phyloP scores from a whole-genome alignment of 1,140 invertebrate genomes.

The Phymorhynchus buccinoides region DNA sequence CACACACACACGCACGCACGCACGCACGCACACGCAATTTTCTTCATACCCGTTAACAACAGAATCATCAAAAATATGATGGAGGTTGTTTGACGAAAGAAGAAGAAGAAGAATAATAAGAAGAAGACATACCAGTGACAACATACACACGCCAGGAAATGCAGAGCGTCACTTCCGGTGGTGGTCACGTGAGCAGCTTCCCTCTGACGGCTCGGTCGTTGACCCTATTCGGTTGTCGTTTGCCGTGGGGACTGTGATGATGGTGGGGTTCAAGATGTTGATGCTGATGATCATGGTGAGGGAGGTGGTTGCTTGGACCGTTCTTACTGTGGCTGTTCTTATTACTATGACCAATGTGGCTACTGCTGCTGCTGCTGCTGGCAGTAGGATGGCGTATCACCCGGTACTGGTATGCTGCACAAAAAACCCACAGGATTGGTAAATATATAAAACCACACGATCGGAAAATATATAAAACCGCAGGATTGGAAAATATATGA shows the following conservation, averaged over 20 bases:
- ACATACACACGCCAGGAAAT: not conserved
- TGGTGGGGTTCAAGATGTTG: too few relatives aligned
- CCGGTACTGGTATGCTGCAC: conserved; percentile 28
- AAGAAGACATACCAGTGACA: not conserved
- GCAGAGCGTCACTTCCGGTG: not conserved
- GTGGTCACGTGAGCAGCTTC: conserved; percentile 15
- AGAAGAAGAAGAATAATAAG: too few relatives aligned
- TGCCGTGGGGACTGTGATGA: too few relatives aligned
- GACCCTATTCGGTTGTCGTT: not conserved
- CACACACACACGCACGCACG: conserved; percentile 15
- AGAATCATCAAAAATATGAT: too few relatives aligned
- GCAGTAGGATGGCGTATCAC: conserved; percentile 13
- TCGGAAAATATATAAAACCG: too few relatives aligned
- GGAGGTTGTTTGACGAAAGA: too few relatives aligned
- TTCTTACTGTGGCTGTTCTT: not conserved
- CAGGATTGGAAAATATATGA: too few relatives aligned
- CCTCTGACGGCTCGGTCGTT: not conserved
- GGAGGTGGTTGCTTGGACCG: too few relatives aligned
- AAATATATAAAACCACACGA: not conserved
- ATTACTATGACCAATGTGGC: not conserved
- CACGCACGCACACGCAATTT: not conserved
- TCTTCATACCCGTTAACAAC: not conserved
- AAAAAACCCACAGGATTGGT: not conserved
- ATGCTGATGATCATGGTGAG: too few relatives aligned
- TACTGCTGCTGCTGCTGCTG: not conserved